These are phyloP conservation scores for Gymnothorax reevesii DNA, from an alignment of 2,797 vertebrate species.

Conservation along the genomic window DNA sequence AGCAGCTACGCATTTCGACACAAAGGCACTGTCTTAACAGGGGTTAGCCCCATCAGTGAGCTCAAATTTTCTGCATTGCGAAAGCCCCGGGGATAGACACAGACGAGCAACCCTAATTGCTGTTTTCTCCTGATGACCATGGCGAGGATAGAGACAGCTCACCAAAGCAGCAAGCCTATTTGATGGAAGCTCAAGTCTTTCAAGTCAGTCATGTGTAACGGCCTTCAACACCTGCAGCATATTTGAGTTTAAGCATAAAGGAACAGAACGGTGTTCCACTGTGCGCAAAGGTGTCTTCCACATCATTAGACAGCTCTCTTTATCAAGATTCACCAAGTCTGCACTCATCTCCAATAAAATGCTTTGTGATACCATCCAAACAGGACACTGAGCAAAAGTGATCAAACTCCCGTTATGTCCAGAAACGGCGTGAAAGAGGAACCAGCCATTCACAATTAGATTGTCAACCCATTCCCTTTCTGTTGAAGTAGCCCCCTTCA, in stretches of 20 bases:
- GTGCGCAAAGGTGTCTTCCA: not conserved
- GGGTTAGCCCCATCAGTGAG: not conserved
- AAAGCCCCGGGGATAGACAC: not conserved
- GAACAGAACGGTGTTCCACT: not conserved
- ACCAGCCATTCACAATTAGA: not conserved
- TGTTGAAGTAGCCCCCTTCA: not conserved
- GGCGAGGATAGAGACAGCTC: not conserved
- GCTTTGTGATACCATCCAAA: not conserved
- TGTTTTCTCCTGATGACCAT: no score
- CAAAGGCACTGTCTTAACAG: not conserved
- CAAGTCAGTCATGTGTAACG: not conserved
- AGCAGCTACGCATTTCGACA: not conserved
- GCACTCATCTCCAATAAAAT: not conserved
- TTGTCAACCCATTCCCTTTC: not conserved
- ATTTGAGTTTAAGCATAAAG: not conserved
- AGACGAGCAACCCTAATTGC: not conserved
- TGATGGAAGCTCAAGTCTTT: not conserved
- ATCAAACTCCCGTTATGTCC: not conserved
- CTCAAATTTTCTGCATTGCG: not conserved
- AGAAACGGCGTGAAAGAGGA: not conserved
- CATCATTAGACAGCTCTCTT: not conserved
- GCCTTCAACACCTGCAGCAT: not conserved
- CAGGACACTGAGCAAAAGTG: not conserved
- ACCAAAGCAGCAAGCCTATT: not conserved
- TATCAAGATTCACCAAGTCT: slow-evolving; percentile 3